Percentiles rank a stretch among this genome's conserved stretches.
Evolutionary conservation across 2,797 vertebrate species (phyloP).

Genomic region (Crenichthys baileyi): DNA sequence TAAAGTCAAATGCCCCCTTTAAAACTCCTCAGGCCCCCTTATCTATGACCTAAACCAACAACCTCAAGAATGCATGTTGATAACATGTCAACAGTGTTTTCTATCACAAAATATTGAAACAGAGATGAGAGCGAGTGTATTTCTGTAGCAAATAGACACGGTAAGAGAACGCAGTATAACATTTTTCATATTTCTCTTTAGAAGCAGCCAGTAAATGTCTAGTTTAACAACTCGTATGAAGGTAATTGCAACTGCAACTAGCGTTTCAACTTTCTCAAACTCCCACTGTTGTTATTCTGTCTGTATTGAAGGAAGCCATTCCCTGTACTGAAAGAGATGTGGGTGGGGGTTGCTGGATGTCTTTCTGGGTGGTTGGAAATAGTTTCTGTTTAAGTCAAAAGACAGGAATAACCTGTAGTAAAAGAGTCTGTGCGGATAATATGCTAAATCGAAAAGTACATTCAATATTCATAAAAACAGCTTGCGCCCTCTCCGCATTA

Average conservation of each 20-base stretch:
- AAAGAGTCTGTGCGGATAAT: neutral
- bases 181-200: neutral
- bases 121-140: neutral
- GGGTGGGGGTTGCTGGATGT: neutral
- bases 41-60: neutral
- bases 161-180: neutral
- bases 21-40: neutral
- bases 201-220: neutral
- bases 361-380: slow-evolving; percentile 3
- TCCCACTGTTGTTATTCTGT: slow-evolving; percentile 2
- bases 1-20: neutral
- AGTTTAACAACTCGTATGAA: neutral
- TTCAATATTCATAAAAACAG: neutral
- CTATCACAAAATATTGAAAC: neutral
- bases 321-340: slow-evolving; percentile 1
- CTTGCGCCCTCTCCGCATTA: slow-evolving; percentile 40
- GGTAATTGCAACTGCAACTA: neutral
- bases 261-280: neutral
- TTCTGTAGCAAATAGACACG: neutral
- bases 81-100: neutral
- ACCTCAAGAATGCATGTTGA: neutral
- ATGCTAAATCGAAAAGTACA: neutral
- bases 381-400: slow-evolving; percentile 1
- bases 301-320: neutral
- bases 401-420: neutral